Evolutionary conservation across 2,888 invertebrate species (phyloP).

Genomic region (Erebia ligea): DNA sequence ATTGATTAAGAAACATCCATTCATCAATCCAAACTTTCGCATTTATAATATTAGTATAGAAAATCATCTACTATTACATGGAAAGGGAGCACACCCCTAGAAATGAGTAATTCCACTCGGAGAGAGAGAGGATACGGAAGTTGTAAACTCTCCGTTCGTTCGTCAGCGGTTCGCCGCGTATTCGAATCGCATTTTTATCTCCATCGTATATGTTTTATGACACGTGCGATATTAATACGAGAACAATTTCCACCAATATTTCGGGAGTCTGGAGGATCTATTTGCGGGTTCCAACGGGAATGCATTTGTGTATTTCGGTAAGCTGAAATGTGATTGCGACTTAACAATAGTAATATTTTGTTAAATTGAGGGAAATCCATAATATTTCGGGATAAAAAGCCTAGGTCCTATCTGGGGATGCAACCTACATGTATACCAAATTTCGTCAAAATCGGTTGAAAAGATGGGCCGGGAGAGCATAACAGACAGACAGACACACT

Average conservation of each 20-base stretch:
- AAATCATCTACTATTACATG: too few relatives aligned
- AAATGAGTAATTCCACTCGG: too few relatives aligned
- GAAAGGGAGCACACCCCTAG: too few relatives aligned
- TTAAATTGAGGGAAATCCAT: too few relatives aligned
- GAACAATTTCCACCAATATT: neutral
- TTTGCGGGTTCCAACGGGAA: neutral
- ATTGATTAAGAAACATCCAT: too few relatives aligned
- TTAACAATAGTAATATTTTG: neutral
- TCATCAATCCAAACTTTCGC: neutral
- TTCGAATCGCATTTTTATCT: conserved; percentile 47
- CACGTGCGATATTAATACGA: conserved; percentile 21
- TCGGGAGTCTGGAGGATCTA: neutral
- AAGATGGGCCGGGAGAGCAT: too few relatives aligned
- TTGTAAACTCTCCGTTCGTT: conserved; percentile 59
- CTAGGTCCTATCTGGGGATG: too few relatives aligned
- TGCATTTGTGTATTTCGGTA: neutral
- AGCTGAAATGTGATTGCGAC: neutral
- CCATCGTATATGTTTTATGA: conserved; percentile 24
- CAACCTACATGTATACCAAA: too few relatives aligned
- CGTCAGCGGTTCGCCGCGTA: conserved; percentile 52
- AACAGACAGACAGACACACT: too few relatives aligned
- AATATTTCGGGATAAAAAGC: too few relatives aligned
- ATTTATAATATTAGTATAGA: too few relatives aligned
- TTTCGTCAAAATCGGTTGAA: too few relatives aligned
- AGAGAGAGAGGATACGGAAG: conserved; percentile 32